phyloP scores from a whole-genome alignment of 1,140 invertebrate species.

The Aphis craccivora region DNA sequence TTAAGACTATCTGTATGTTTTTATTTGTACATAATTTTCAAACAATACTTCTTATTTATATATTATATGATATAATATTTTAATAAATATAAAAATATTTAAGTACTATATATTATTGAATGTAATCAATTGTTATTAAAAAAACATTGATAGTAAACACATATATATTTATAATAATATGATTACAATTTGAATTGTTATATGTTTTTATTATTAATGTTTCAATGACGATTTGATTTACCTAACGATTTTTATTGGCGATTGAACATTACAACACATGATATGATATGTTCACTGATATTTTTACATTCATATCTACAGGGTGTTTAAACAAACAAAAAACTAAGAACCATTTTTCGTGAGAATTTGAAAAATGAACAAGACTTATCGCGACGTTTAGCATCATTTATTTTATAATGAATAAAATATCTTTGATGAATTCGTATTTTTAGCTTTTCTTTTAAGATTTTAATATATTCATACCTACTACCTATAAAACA shows the following conservation, averaged over 20 bases:
- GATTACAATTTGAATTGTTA: conserved; percentile 9
- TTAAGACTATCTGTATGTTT: neutral
- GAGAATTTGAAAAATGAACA: neutral
- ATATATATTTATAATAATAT: neutral
- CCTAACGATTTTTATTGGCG: neutral
- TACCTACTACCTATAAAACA: neutral
- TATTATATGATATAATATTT: conserved; percentile 7
- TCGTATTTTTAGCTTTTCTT: neutral
- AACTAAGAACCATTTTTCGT: neutral
- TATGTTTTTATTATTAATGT: conserved; percentile 19
- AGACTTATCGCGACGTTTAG: neutral
- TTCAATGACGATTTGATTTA: neutral
- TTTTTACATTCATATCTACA: conserved; percentile 17
- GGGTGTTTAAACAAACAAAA: neutral
- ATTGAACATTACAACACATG: neutral
- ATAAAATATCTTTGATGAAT: neutral
- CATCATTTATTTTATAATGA: neutral
- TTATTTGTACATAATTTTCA: conserved; percentile 22
- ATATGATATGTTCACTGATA: neutral
- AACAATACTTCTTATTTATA: neutral
- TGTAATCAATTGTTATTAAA: conserved; percentile 15
- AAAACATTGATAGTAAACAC: neutral
- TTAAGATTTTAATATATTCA: neutral
- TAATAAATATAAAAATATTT: conserved; percentile 21
- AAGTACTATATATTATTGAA: conserved; percentile 11